Evolutionary conservation across 1,140 invertebrate species (phyloP), one percentile per base, ranked within the genome.

Genomic region (Heliconius hermathena): DNA sequence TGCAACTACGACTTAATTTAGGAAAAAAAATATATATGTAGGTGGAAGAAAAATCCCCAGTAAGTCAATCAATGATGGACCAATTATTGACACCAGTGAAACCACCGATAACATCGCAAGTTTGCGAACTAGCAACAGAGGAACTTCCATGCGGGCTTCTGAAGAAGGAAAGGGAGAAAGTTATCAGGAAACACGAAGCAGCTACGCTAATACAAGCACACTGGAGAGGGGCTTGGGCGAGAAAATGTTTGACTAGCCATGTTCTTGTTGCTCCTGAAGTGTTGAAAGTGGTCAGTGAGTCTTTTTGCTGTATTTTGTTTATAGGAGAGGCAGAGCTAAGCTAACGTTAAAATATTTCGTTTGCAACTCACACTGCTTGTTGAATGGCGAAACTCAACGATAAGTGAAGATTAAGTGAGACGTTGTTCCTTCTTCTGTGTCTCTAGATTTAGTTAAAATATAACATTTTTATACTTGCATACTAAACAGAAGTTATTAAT

Each of bases 191-290:
- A 75, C 89, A 94, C 33, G 89, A 91, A 60, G 91, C 92, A 20
- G 92, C 91, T 0, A 92, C 86, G 4, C 13, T 84, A 0, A 80
- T 94, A 8, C 92, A 94, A 80, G 84, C 91, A 0, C 77, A 87
- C 75, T 94, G 92, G 92, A 87, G 91, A 86, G 91, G 91, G 36
- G 81, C 82, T 16, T 89, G 90, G 87, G 89, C 85, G 6, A 84
- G 91, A 33, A 91, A 89, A 54, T 91, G 87, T 78, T 75, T 94
- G 16, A 82, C 57, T 1, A n/a, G 49, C 2, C 81, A 81, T 52
- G 71, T 84, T 0, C 22, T 52, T 49, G 73, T 90, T 20, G 83
- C 89, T 4, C 66, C 88, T 18, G 92, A 94, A 46, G 46, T 91
- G 8, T 73, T 81, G 18, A 93, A 90, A 89, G 36, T 71, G 57